A percentile compares a stretch with the other conserved stretches of the same genome.
Conservation (phyloP, 2,797 vertebrate species). For the Peromyscus eremicus region DNA sequence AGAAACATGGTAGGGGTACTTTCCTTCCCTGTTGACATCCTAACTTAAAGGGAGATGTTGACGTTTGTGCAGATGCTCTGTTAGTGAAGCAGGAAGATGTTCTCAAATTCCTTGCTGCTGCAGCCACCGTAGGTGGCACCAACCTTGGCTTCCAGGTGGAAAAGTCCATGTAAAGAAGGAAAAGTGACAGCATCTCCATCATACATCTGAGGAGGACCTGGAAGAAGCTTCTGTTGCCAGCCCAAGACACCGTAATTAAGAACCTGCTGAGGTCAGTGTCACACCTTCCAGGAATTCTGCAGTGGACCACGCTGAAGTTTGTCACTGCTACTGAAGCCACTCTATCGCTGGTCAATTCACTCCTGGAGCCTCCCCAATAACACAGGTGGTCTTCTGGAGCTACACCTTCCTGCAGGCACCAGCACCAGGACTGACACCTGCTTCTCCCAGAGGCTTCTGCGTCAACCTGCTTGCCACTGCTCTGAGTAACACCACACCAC, state of each 20-base stretch:
- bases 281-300: background rate
- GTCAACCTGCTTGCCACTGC: background rate
- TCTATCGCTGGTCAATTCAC: background rate
- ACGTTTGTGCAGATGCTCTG: background rate
- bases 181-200: background rate
- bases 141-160: background rate
- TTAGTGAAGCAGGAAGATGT: too few relatives aligned
- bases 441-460: background rate
- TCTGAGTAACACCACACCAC: background rate
- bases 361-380: background rate
- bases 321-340: background rate
- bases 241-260: background rate
- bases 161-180: background rate
- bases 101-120: background rate
- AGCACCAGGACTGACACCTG: too few relatives aligned
- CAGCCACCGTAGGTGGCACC: too few relatives aligned
- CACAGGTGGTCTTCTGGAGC: background rate
- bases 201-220: background rate
- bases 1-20: background rate
- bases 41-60: background rate
- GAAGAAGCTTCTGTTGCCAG: background rate
- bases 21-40: background rate
- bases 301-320: background rate
- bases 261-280: background rate
- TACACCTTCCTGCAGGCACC: background rate